A percentile compares a stretch with the other conserved stretches of the same genome.
Evolutionary conservation across 2,113 vertebrate genomes (phyloP).

Genomic region (Sorex fumeus): DNA sequence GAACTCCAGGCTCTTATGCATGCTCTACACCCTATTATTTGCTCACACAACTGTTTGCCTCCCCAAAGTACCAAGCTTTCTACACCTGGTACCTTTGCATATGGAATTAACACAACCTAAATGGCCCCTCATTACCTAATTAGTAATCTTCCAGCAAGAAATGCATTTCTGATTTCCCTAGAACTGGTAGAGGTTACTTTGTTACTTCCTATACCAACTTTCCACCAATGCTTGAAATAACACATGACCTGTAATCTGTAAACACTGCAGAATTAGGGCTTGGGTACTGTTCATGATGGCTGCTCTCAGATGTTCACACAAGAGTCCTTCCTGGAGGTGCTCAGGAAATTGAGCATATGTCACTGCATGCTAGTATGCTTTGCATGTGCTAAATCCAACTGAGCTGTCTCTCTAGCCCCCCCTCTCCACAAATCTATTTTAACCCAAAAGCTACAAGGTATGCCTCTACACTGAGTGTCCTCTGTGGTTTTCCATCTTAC

Average conservation of each 20-base stretch:
- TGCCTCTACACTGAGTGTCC: too few relatives aligned
- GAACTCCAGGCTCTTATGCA: not conserved
- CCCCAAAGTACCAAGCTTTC: not conserved
- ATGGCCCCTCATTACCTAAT: not conserved
- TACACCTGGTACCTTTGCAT: not conserved
- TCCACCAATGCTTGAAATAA: too few relatives aligned
- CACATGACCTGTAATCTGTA: not conserved
- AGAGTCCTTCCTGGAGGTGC: too few relatives aligned
- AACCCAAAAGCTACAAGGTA: too few relatives aligned
- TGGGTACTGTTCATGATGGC: not conserved
- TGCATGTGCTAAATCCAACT: too few relatives aligned
- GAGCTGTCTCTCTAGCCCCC: too few relatives aligned
- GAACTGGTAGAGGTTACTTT: too few relatives aligned
- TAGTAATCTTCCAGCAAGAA: not conserved
- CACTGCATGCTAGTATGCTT: too few relatives aligned
- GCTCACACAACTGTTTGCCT: not conserved
- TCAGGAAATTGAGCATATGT: too few relatives aligned
- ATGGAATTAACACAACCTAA: not conserved
- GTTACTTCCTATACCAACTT: not conserved
- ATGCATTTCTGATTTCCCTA: not conserved
- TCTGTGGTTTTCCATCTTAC: too few relatives aligned
- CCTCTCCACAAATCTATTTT: too few relatives aligned
- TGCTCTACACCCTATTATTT: too few relatives aligned
- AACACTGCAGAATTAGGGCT: not conserved
- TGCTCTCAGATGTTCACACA: not conserved